A percentile compares a stretch with the other conserved stretches of the same genome.
These are phyloP conservation scores for Prostheceraeus crozeri DNA, from an alignment of 2,888 invertebrate genomes.

Conservation along the genomic window DNA sequence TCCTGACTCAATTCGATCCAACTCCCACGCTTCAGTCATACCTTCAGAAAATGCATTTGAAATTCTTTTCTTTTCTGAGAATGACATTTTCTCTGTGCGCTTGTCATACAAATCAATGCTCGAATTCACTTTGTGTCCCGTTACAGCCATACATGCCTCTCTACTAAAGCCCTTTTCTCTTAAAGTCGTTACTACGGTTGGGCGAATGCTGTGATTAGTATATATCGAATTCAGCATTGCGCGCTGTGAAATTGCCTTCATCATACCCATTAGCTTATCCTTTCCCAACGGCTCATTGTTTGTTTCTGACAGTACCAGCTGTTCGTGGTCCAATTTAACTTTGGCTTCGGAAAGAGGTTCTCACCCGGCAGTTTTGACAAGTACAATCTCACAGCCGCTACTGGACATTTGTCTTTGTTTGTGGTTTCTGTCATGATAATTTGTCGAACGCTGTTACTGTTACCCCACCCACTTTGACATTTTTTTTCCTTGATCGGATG, in stretches of 20 bases:
- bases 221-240: background rate
- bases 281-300: slow-evolving; percentile 16
- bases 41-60: slow-evolving; percentile 4
- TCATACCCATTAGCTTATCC: background rate
- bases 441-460: background rate
- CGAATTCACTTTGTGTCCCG: background rate
- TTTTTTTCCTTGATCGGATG: slow-evolving; percentile 6
- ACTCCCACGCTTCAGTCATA: background rate
- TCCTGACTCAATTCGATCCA: no score
- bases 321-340: background rate
- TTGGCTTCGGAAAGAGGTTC: background rate
- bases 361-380: background rate
- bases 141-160: background rate
- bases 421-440: slow-evolving; percentile 1
- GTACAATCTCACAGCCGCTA: slow-evolving; percentile 1
- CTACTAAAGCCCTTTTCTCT: background rate
- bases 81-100: background rate
- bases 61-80: background rate
- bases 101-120: slow-evolving; percentile 2
- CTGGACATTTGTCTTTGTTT: slow-evolving; percentile 16
- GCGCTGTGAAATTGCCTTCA: background rate
- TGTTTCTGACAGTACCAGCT: slow-evolving; percentile 21
- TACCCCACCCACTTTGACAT: no score
- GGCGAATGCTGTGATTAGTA: slow-evolving; percentile 1
- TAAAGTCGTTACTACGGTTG: slow-evolving; percentile 17